Conservation (phyloP, 2,797 vertebrate species). For the Tenualosa ilisha region DNA sequence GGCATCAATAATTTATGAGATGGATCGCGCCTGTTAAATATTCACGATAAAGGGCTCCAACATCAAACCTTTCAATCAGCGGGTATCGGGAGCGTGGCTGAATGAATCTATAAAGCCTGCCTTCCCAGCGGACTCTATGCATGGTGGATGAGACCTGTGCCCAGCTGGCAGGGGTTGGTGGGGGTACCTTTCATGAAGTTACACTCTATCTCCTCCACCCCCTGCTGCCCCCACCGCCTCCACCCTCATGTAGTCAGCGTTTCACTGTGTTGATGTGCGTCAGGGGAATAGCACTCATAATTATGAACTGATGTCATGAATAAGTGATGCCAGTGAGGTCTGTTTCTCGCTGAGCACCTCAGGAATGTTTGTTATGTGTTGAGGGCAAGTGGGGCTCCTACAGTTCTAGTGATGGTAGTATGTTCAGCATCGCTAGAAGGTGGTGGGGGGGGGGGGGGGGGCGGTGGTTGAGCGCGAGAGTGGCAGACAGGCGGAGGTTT, state of each 20-base stretch:
- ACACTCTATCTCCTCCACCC: not conserved
- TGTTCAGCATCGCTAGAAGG: not conserved
- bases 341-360: slow-evolving; percentile 65
- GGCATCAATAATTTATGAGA: slow-evolving; percentile 72
- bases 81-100: slow-evolving; percentile 37
- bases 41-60: slow-evolving; percentile 69
- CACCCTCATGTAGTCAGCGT: slow-evolving; percentile 32
- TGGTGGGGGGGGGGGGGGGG: too few species aligned
- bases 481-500: too few species aligned
- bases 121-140: slow-evolving; percentile 32
- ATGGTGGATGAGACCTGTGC: slow-evolving; percentile 18
- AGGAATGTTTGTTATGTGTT: slow-evolving; percentile 49
- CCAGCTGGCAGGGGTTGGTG: slow-evolving; percentile 9
- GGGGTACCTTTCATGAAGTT: slow-evolving; percentile 38
- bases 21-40: slow-evolving; percentile 70
- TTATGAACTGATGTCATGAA: slow-evolving; percentile 78
- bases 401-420: not conserved
- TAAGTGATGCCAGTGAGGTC: slow-evolving; percentile 75
- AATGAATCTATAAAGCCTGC: slow-evolving; percentile 19
- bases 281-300: slow-evolving; percentile 66
- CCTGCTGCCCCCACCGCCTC: not conserved
- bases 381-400: not conserved
- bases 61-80: slow-evolving; percentile 62
- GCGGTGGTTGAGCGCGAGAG: not conserved
- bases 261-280: slow-evolving; percentile 41